Percentiles rank a stretch among this genome's conserved stretches.
phyloP scores from a whole-genome alignment of 2,113 vertebrate species.

The Saguinus midas region DNA sequence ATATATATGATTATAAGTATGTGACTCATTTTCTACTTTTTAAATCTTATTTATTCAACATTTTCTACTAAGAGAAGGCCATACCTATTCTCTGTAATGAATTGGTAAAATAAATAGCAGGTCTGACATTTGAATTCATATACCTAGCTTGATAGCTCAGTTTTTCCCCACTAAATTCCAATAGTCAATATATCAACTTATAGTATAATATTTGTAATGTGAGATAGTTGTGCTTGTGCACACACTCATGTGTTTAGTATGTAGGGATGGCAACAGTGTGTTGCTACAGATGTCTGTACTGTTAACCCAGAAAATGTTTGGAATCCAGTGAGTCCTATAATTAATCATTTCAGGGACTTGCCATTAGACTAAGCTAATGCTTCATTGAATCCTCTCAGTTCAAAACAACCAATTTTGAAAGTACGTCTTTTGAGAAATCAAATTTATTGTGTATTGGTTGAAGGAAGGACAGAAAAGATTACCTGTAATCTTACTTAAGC shows the following conservation, averaged over 20 bases:
- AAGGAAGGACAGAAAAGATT: background rate
- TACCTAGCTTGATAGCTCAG: background rate
- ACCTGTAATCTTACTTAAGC: background rate
- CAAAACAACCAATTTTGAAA: background rate
- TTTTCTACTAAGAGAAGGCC: background rate
- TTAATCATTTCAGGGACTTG: background rate
- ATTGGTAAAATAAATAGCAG: background rate
- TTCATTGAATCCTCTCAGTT: background rate
- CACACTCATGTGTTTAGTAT: background rate
- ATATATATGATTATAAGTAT: background rate
- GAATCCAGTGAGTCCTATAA: background rate
- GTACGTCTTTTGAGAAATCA: background rate
- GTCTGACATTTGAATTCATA: background rate
- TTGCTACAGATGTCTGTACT: background rate
- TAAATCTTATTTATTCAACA: background rate
- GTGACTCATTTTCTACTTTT: background rate
- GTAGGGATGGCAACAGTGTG: rapidly evolving
- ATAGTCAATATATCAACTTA: background rate
- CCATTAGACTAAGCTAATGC: background rate
- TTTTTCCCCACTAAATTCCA: background rate
- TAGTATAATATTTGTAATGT: background rate
- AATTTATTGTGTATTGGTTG: background rate
- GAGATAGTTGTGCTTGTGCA: background rate
- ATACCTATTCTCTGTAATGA: background rate
- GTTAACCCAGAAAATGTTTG: background rate